Percentiles rank a stretch among this genome's conserved stretches.
Conservation (phyloP, 2,888 invertebrate species). For the Scaptomyza flava region DNA sequence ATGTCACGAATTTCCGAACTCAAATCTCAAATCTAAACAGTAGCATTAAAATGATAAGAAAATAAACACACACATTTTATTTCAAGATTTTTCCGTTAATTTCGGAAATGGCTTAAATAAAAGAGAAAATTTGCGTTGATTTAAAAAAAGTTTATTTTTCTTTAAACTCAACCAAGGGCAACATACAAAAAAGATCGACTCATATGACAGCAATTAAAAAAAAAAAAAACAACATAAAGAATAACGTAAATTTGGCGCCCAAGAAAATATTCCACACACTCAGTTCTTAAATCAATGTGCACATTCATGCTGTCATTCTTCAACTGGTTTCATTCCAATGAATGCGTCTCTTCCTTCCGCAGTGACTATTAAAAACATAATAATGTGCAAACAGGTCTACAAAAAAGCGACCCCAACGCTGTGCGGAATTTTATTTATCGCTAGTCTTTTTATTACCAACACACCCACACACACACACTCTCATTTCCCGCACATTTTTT, state of each 20-base stretch:
- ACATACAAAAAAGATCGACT: slow-evolving; percentile 35
- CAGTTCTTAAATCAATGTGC: slow-evolving; percentile 59
- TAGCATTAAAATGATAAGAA: not conserved
- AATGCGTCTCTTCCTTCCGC: slow-evolving; percentile 66
- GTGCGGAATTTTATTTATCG: slow-evolving; percentile 47
- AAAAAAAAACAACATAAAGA: slow-evolving; percentile 5
- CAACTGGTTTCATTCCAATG: slow-evolving; percentile 60
- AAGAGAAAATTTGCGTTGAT: slow-evolving; percentile 3
- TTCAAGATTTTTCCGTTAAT: slow-evolving; percentile 11
- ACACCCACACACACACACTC: slow-evolving; percentile 7
- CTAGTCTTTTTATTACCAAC: slow-evolving; percentile 55
- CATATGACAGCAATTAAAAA: slow-evolving; percentile 54
- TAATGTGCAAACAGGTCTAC: slow-evolving; percentile 8
- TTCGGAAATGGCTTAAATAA: slow-evolving; percentile 1
- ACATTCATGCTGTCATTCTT: slow-evolving; percentile 17
- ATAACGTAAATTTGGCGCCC: slow-evolving; percentile 9
- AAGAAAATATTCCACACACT: slow-evolving; percentile 41
- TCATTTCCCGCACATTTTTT: slow-evolving; percentile 22
- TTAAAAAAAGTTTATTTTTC: slow-evolving; percentile 27
- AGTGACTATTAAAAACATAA: slow-evolving; percentile 48
- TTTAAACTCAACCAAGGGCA: slow-evolving; percentile 24
- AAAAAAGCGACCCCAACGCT: slow-evolving; percentile 19
- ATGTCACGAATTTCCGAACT: not conserved
- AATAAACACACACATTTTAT: not conserved
- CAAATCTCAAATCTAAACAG: not conserved